phyloP scores from a whole-genome alignment of 2,797 vertebrate species.

The Amazona ochrocephala region DNA sequence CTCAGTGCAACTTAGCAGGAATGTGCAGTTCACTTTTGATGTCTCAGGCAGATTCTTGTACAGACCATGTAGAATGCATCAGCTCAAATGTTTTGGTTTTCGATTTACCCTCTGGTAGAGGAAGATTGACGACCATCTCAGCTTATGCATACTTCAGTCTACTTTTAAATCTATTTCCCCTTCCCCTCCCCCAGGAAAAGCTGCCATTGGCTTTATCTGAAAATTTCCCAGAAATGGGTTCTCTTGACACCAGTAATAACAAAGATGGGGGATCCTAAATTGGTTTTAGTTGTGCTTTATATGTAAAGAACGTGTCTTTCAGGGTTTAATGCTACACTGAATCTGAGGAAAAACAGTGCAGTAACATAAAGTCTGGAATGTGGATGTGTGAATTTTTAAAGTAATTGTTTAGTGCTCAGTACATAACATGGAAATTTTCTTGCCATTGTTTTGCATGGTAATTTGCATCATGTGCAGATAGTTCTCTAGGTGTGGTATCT shows the following conservation, averaged over 20 bases:
- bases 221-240: not conserved
- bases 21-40: not conserved
- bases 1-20: not conserved
- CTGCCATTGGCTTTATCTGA: not conserved
- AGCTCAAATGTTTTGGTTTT: not conserved
- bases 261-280: not conserved
- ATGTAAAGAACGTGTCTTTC: not conserved
- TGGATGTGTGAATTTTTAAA: not conserved
- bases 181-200: not conserved
- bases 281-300: not conserved
- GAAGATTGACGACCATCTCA: not conserved
- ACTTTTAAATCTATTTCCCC: not conserved
- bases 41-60: not conserved
- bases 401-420: not conserved
- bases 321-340: not conserved
- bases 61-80: not conserved
- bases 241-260: not conserved
- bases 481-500: not conserved
- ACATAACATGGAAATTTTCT: not conserved
- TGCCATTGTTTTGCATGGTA: not conserved
- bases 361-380: not conserved
- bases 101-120: not conserved
- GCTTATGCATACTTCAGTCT: not conserved
- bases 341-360: not conserved
- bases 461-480: not conserved